Evolutionary conservation across 2,888 invertebrate species (phyloP), one percentile per base, ranked within the genome.

Genomic region (Ametastegia equiseti): DNA sequence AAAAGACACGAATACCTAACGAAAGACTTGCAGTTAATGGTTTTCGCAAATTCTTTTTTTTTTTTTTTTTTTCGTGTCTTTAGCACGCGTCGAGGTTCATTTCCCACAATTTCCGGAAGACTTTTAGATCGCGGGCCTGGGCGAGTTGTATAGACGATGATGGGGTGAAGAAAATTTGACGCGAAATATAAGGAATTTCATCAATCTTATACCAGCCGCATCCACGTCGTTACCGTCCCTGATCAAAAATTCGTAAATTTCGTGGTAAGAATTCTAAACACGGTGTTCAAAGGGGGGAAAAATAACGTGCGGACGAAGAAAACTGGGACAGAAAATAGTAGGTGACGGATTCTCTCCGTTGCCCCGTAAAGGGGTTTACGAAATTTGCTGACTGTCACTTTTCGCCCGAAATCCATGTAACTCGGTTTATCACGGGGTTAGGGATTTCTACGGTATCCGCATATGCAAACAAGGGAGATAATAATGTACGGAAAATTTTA

Each of bases 51-150:
- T 54, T 75, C 39, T 47, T 13, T 50, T 75, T 15, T 71, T 13
- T 30, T 15, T 47, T 30, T 33, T 36, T 30, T 54, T 33, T 36
- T 50, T 11, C 33, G 23, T 42, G 7, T 47, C 2, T 65, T 36
- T 65, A 36, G 2, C 15, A 27, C 54, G 50, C 36, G 36, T 54
- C 33, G 27, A 75, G 50, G 54, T 75, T 75, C 54, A 75, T 75
- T 30, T 75, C 75, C 75, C 36, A 75, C 75, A 75, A 75, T 75
- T 75, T 75, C 75, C 75, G 75, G 54, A 75, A 45, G 36, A 50
- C 75, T 75, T 75, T 54, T 19, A 75, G 54, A 54, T 71, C 30
- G 47, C 36, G 36, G 69, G 63, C 63, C 15, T 33, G 9, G 33
- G 63, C n/a, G n/a, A 63, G 15, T 15, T 30, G 23, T 15, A 11